Base-by-base conservation (phyloP, 1,140 invertebrate species). In the Drosophila littoralis region DNA sequence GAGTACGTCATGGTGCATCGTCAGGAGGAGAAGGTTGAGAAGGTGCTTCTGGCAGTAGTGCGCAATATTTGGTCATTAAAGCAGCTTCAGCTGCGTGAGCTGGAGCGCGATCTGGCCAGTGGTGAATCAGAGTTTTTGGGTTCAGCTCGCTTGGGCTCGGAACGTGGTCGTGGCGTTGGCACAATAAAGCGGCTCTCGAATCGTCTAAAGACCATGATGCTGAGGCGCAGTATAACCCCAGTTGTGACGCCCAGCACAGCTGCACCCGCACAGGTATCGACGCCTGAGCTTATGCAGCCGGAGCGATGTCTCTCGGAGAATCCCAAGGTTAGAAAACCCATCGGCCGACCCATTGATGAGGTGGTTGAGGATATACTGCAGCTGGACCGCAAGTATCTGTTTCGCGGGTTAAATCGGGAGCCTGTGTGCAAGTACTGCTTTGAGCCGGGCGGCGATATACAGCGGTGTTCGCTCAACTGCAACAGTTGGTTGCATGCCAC, bases 371-470 rank as follows among this genome's bases (percentile, higher is more conserved):
- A 92, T 50, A 92, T 92, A 35, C 58, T 92, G 36, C 63, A 81
- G 35, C 68, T 92, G 36, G 91, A 91, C 64, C 83, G 71, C 13
- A 93, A 93, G 33, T 94, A 94, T 86, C 75, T 94, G 12, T 95
- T 95, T 57, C 93, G 93, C 58, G 94, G 93, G 1, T 85, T 93
- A 7, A 93, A 92, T 10, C 91, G 89, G 6, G 94, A 94, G 35
- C 92, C 93, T 48, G 94, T 95, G 2, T 96, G 95, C 86, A 94
- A 95, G 40, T 94, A 95, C 61, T 95, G 95, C 74, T 93, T 94
- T 54, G 93, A 93, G 75, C 81, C 93, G 2, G 94, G 94, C 1
- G 92, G 93, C 12, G 79, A 94, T 9, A 90, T 95, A 1, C 92
- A 93, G 52, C 82, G 76, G 2, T 96, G 95, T 76, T 93, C 93